These are phyloP conservation scores for Agriopis leucophaearia DNA, from an alignment of 2,888 invertebrate species.

Conservation along the genomic window DNA sequence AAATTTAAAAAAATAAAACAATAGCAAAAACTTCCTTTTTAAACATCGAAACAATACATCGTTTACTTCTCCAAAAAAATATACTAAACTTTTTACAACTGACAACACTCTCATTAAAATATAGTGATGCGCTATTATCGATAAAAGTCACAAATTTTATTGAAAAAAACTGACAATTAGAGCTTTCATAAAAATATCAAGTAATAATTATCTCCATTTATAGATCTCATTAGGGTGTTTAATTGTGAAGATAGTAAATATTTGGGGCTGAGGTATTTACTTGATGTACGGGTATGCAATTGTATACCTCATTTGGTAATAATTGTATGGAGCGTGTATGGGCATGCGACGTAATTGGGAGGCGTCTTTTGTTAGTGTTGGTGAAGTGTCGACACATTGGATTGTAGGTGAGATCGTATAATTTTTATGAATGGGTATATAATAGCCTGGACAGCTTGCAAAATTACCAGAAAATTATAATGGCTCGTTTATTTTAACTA, in stretches of 20 bases:
- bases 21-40: constrained; percentile 11
- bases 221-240: constrained; percentile 60
- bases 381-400: constrained; percentile 18
- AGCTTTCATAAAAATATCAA: constrained; percentile 56
- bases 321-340: constrained; percentile 42
- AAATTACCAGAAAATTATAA: constrained; percentile 1
- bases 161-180: constrained; percentile 61
- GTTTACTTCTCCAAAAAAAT: constrained; percentile 31
- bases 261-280: constrained; percentile 17
- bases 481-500: constrained; percentile 1
- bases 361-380: constrained; percentile 33
- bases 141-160: constrained; percentile 46
- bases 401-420: constrained; percentile 19
- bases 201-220: constrained; percentile 63
- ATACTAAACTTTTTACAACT: constrained; percentile 29
- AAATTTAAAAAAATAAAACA: constrained; percentile 9
- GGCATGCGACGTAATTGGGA: constrained; percentile 35
- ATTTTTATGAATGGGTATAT: constrained; percentile 18
- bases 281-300: constrained; percentile 38
- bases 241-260: constrained; percentile 45
- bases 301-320: constrained; percentile 39
- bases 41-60: constrained; percentile 27
- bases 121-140: constrained; percentile 51
- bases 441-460: constrained; percentile 1
- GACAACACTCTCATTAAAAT: constrained; percentile 47